These are phyloP conservation scores for Proterorhinus semilunaris DNA, from an alignment of 2,113 vertebrate species.

Conservation along the genomic window DNA sequence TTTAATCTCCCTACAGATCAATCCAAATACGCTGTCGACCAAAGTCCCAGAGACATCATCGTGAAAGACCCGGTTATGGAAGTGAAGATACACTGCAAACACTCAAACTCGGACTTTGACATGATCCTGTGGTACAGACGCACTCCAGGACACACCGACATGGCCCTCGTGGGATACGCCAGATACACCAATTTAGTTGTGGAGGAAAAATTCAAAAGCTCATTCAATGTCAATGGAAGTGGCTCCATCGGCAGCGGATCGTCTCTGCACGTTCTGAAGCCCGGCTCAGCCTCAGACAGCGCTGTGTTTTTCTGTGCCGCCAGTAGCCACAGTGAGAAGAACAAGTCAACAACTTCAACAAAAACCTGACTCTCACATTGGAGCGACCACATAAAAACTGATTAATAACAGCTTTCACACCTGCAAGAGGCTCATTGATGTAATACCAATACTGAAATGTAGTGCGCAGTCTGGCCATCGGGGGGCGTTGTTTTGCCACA, in stretches of 20 bases:
- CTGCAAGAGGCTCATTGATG: neutral
- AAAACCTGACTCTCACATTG: slow-evolving; percentile 18
- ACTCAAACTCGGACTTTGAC: slow-evolving; percentile 11
- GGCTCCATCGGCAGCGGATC: slow-evolving; percentile 1
- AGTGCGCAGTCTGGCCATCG: neutral
- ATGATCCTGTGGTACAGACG: slow-evolving; percentile 53
- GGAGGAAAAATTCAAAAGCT: slow-evolving; percentile 17
- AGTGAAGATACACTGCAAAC: slow-evolving; percentile 31
- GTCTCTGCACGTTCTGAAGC: slow-evolving; percentile 3
- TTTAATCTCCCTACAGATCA: neutral
- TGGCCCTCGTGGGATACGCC: slow-evolving; percentile 24
- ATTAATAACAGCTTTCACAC: neutral
- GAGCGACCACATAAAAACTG: neutral
- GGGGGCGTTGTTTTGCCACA: neutral
- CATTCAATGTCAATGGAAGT: slow-evolving; percentile 16
- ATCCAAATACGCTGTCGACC: slow-evolving; percentile 1
- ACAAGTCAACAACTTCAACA: slow-evolving; percentile 3
- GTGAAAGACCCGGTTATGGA: neutral
- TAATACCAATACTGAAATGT: neutral
- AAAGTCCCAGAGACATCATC: slow-evolving; percentile 34
- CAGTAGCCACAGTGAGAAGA: slow-evolving; percentile 25
- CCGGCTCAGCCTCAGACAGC: neutral
- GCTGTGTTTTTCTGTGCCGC: slow-evolving; percentile 38
- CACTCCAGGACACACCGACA: slow-evolving; percentile 7
- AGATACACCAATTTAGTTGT: neutral